phyloP scores from a whole-genome alignment of 2,113 vertebrate species.

The Philantomba maxwellii region DNA sequence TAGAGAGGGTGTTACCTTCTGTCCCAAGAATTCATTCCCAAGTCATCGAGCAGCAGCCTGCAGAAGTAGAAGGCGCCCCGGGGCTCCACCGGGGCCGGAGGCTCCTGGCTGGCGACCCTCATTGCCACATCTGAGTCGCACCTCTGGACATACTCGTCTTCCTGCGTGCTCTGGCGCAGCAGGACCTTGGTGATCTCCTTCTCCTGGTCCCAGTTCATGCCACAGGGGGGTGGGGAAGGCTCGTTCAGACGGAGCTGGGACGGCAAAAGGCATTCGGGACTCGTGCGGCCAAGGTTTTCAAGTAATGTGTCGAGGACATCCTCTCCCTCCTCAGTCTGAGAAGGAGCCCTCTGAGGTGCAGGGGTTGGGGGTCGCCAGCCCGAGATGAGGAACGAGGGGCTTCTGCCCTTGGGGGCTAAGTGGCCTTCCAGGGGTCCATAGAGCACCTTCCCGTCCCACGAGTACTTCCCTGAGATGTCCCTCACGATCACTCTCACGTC shows the following conservation, averaged over 20 bases:
- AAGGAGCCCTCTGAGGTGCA: conserved; percentile 34
- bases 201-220: conserved; percentile 90
- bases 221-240: conserved; percentile 85
- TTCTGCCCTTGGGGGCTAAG: neutral
- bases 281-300: conserved; percentile 87
- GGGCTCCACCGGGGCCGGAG: conserved; percentile 85
- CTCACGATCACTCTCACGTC: conserved; percentile 94
- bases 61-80: conserved; percentile 96
- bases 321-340: conserved; percentile 80
- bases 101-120: conserved; percentile 79
- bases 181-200: conserved; percentile 85
- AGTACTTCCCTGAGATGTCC: conserved; percentile 98
- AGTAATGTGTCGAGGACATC: conserved; percentile 89
- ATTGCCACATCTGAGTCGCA: conserved; percentile 76
- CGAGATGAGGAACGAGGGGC: neutral
- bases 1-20: conserved; percentile 84
- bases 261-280: conserved; percentile 92
- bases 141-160: conserved; percentile 83
- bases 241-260: conserved; percentile 88
- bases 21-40: conserved; percentile 99
- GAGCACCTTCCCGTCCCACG: conserved; percentile 92
- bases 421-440: conserved; percentile 86
- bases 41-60: conserved; percentile 90
- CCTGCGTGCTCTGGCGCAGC: conserved; percentile 83
- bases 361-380: neutral